Evolutionary conservation across 2,113 vertebrate genomes (phyloP).

Genomic region (Hirundichthys speculiger): DNA sequence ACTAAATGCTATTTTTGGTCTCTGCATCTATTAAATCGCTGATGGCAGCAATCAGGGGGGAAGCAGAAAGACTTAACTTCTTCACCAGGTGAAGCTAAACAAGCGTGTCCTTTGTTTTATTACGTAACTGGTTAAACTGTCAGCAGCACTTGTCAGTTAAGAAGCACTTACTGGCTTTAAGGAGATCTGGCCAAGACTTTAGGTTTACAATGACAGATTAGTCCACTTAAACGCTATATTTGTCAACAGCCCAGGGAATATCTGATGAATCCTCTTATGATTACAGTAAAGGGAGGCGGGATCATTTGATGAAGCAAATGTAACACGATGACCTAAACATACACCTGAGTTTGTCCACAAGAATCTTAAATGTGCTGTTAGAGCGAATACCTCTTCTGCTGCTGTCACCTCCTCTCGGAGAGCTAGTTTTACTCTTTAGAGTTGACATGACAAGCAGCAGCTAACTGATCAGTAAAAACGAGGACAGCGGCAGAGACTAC

Average conservation of each 20-base stretch:
- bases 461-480: conserved; percentile 40
- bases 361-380: background rate
- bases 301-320: conserved; percentile 29
- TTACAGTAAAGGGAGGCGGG: conserved; percentile 2
- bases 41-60: background rate
- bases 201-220: conserved; percentile 5
- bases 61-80: background rate
- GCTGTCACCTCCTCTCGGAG: conserved; percentile 12
- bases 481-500: conserved; percentile 48
- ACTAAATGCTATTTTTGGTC: background rate
- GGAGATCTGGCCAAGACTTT: conserved; percentile 12
- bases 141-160: no score
- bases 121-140: no score
- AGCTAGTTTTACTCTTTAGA: conserved; percentile 21
- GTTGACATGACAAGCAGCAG: conserved; percentile 39
- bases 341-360: conserved; percentile 3
- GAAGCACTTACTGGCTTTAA: background rate
- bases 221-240: background rate
- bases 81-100: no score
- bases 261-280: conserved; percentile 1
- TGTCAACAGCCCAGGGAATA: background rate
- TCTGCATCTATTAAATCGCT: background rate
- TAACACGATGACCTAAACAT: background rate
- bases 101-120: no score
- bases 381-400: conserved; percentile 10